Percentiles rank a stretch among this genome's conserved stretches.
Conservation (phyloP, 2,888 invertebrate genomes). For the Phyllotreta striolata region DNA sequence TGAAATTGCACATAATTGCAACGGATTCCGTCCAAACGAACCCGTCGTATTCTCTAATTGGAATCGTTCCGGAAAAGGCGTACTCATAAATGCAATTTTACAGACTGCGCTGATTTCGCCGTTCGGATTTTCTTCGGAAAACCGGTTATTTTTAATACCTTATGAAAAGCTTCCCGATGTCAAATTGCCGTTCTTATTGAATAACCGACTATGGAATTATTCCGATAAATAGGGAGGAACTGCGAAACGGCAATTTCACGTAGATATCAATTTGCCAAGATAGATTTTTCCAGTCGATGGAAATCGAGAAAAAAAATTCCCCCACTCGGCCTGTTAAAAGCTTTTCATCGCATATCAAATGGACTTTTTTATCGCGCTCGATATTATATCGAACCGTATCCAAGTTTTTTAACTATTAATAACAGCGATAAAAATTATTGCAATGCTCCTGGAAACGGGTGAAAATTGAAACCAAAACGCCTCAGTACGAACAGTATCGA, state of each 20-base stretch:
- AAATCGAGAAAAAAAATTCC: background rate
- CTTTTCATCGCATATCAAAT: no score
- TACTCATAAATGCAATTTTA: slow-evolving; percentile 42
- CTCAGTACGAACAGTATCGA: slow-evolving; percentile 30
- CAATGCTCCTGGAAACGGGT: slow-evolving; percentile 18
- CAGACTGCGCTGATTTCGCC: slow-evolving; percentile 34
- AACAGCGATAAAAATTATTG: background rate
- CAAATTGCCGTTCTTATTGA: slow-evolving; percentile 40
- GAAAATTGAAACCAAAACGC: slow-evolving; percentile 28
- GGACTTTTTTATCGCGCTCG: no score
- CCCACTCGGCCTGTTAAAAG: no score
- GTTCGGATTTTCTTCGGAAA: slow-evolving; percentile 36
- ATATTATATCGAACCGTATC: no score
- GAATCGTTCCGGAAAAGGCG: slow-evolving; percentile 43
- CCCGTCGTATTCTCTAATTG: slow-evolving; percentile 39
- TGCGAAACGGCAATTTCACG: slow-evolving; percentile 32
- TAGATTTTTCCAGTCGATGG: slow-evolving; percentile 17
- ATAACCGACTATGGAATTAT: slow-evolving; percentile 37
- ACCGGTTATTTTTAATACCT: slow-evolving; percentile 24
- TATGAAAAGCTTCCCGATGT: slow-evolving; percentile 40
- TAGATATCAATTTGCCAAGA: slow-evolving; percentile 32
- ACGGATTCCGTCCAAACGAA: slow-evolving; percentile 6
- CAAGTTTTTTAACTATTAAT: no score
- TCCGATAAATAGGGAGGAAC: slow-evolving; percentile 34
- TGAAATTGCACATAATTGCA: background rate